Evolutionary conservation across 2,888 invertebrate species (phyloP), one percentile per base, ranked within the genome.

Genomic region (Julus scanicus): DNA sequence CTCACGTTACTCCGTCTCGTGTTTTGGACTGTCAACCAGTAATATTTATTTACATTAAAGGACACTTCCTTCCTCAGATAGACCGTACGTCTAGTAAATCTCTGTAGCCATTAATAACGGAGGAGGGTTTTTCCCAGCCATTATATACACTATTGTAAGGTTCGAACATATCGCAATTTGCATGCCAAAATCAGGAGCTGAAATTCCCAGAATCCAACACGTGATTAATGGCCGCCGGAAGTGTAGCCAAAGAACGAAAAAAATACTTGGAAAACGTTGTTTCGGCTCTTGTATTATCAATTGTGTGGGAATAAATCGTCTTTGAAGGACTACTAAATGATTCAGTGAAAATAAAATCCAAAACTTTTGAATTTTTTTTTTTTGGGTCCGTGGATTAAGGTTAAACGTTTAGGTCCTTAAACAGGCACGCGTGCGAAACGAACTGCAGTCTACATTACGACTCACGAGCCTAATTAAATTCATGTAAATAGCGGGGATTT

Each of bases 401-500:
- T 71, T 4, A 9, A 2, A 20, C 9, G 29, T n/a, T 71, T 44
- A 6, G 44, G 44, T 6, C 44, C 71, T 29, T 9, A 8, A 0
- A 9, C 9, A 9, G 71, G 71, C 20, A 71, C 6, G 71, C 71
- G 20, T 20, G n/a, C 63, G n/a, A 63, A 63, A 63, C 63, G 63
- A 71, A 71, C 1, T 20, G 8, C n/a, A 29, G 71, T 71, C 20
- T 71, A 20, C 71, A 8, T 29, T 71, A 5, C 53, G 53, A 53
- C 53, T 53, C 53, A n/a, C 8, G 9, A 20, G 71, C 71, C 71
- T 71, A 71, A 71, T 71, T 71, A 71, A 71, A 71, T 71, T n/a
- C 71, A 71, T 71, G 20, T 71, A 71, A 71, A 71, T 71, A 71
- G 71, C 71, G 71, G 71, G 71, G 71, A 71, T 71, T 71, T 71